Evolutionary conservation across 2,888 invertebrate genomes (phyloP), one percentile per base, ranked within the genome.

Genomic region (Lepidonotus clava): DNA sequence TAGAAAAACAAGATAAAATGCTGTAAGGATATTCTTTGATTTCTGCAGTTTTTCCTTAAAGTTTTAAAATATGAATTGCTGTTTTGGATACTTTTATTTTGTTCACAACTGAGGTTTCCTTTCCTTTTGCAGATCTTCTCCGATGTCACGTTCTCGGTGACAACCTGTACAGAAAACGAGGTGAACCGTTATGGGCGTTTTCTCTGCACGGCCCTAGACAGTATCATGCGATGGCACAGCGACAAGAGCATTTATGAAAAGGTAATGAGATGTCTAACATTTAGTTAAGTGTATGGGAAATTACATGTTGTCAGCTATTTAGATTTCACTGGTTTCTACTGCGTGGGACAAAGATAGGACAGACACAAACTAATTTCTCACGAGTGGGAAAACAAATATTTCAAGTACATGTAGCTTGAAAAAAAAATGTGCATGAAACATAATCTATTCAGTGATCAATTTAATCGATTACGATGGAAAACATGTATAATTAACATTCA

Each of bases 111-210:
- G 21, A 51, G 11, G 51, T 14, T 51, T 51, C 11, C 51, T 51
- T 51, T 51, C 11, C 91, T 87, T 87, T 88, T 89, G 94, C 95
- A 98, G 98, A 96, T 99, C 91, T 99, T 99, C 95, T 98, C 98
- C 95, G 99, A 99, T 95, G 98, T 99, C 89, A 98, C 98, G 0
- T 98, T 98, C 95, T 97, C 98, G 0, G 97, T 99, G 90, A 98
- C 98, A 90, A 98, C 98, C 11, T 98, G 99, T 94, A 98, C 99
- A 86, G 99, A 99, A 95, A 98, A 98, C 92, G 99, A 99, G 95
- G 99, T 99, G 84, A 86, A 97, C 92, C 96, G 99, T 36, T 99
- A 99, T 94, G 99, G 99, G 38, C 95, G 97, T 91, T 99, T 99
- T 95, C 95, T 99, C 88, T 97, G 97, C 94, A 96, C 97, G 87